Base-by-base conservation (phyloP, 2,888 invertebrate species). In the Volucella inanis region DNA sequence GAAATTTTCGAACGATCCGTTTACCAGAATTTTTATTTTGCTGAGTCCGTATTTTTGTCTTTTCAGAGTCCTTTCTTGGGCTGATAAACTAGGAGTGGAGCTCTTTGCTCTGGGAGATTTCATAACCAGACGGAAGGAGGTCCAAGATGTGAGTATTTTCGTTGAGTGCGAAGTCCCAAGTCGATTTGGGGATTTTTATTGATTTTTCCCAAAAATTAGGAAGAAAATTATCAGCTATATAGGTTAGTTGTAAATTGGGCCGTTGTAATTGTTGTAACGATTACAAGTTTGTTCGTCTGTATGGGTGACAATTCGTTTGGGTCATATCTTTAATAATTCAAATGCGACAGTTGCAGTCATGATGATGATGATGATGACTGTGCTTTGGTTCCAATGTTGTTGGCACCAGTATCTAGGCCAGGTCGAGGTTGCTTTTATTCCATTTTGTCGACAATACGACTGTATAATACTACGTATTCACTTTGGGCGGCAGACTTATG, bases 21-120 rank as follows among this genome's bases (percentile, higher is more conserved):
- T 31, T 18, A 9, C 3, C 2, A 43, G 47, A 57, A 18, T 38
- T 3, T 43, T 65, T 8, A 12, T 1, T 47, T 47, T 14, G n/a
- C 39, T 15, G 31, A 8, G 45, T 39, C 22, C 18, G 8, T 41
- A 52, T 71, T 82, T 82, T 61, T 89, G 55, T 71, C 52, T 50
- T 79, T 90, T 89, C 86, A 96, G 96, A 88, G 96, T 96, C 71
- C 95, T 95, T 92, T 94, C 94, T 90, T 97, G 97, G 97, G 96
- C 96, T 39, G 94, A 96, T 91, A 96, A 96, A 92, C 93, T 96
- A 87, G 96, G 96, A 65, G 95, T 95, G 89, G 96, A 97, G 91
- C 92, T 97, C 88, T 96, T 95, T 92, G 95, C 96, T 90, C 94
- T 96, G 89, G 96, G 96, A 76, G 96, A 96, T 90, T 94, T 95